phyloP scores from a whole-genome alignment of 2,888 invertebrate genomes.

The Megamerina dolium region DNA sequence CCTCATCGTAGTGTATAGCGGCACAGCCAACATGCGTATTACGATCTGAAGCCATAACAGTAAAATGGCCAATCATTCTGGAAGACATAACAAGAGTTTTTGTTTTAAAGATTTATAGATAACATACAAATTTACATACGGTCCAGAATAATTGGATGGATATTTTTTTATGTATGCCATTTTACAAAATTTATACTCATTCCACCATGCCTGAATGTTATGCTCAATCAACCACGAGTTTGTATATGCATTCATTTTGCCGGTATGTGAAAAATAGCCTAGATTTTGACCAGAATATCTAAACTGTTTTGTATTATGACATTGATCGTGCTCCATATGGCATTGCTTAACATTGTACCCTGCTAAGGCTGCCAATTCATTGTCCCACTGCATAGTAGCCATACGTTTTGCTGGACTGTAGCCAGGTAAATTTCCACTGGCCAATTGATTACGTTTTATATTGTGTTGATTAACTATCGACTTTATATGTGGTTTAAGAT shows the following conservation, averaged over 20 bases:
- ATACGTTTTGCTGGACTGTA: conserved; percentile 31
- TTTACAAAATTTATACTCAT: not conserved
- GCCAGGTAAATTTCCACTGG: conserved; percentile 10
- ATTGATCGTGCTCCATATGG: conserved; percentile 30
- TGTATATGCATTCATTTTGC: conserved; percentile 2
- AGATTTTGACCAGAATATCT: conserved; percentile 36
- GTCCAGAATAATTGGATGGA: not conserved
- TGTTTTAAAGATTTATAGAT: not conserved
- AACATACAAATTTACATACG: not conserved
- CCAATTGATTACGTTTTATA: conserved; percentile 17
- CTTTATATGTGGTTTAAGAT: not conserved
- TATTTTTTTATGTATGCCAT: not conserved
- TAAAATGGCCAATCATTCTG: conserved; percentile 47
- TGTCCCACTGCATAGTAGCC: conserved; percentile 38
- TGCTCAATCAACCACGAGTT: not conserved
- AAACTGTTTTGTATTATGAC: conserved; percentile 33
- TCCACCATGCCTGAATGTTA: not conserved
- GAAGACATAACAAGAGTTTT: no score
- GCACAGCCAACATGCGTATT: conserved; percentile 45
- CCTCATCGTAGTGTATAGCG: conserved; percentile 29
- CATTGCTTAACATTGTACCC: conserved; percentile 33
- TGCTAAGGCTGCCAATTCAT: conserved; percentile 36
- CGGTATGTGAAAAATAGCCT: conserved; percentile 20
- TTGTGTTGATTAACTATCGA: conserved; percentile 14
- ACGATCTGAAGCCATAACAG: conserved; percentile 43